Conservation (phyloP, 2,797 vertebrate genomes). For the Myiotriccus ornatus region DNA sequence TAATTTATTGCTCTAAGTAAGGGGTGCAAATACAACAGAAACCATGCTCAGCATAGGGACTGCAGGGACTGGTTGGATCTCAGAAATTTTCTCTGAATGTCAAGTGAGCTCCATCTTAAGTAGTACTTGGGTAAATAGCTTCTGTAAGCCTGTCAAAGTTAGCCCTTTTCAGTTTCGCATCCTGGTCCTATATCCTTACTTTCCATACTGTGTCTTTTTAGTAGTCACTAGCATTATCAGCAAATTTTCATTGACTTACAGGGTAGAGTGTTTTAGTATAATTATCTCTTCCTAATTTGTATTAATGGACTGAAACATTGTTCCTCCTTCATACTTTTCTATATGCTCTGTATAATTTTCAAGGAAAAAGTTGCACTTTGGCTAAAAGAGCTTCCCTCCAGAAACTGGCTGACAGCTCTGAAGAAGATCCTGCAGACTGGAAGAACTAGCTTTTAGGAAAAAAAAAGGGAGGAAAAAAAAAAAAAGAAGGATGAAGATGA, state of each 20-base stretch:
- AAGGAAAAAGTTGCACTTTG: not conserved
- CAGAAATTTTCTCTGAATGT: not conserved
- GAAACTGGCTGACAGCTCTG: not conserved
- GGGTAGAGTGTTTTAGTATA: not conserved
- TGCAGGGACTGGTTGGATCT: not conserved
- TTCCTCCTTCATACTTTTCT: not conserved
- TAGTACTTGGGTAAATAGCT: not conserved
- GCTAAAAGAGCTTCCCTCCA: not conserved
- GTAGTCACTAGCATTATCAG: not conserved
- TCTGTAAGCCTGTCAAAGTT: not conserved
- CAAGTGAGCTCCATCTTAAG: not conserved
- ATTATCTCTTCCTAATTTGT: not conserved
- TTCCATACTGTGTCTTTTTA: not conserved
- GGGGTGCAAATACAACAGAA: not conserved
- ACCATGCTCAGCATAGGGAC: not conserved
- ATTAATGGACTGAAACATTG: not conserved
- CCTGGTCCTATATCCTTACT: not conserved
- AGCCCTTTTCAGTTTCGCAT: not conserved
- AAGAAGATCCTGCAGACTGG: not conserved
- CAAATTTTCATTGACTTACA: not conserved
- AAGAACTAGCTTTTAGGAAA: not conserved
- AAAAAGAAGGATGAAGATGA: not conserved
- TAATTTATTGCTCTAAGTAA: not conserved
- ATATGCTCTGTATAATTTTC: not conserved
- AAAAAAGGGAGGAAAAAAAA: not conserved